Percentiles rank a stretch among this genome's conserved stretches.
Conservation (phyloP, 2,113 vertebrate genomes). For the Trichomycterus rosablanca region DNA sequence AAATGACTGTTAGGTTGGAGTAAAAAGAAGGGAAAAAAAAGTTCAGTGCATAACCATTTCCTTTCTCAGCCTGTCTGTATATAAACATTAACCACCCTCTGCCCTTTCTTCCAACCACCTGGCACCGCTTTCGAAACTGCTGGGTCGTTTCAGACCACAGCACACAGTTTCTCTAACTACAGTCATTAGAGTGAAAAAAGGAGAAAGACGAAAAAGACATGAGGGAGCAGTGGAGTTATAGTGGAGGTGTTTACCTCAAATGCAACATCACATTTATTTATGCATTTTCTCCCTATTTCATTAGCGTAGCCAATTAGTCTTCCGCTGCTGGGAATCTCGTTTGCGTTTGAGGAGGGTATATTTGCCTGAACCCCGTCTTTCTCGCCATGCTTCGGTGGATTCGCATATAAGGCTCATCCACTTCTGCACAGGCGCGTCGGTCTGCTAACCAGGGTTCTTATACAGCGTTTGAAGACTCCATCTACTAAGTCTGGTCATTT, state of each 20-base stretch:
- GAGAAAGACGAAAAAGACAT: neutral
- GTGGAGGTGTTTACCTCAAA: neutral
- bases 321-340: no score
- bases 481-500: no score
- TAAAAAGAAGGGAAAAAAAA: slow-evolving; percentile 23
- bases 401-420: no score
- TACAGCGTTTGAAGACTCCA: no score
- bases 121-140: slow-evolving; percentile 15
- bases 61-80: slow-evolving; percentile 38
- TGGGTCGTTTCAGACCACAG: slow-evolving; percentile 10
- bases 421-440: no score
- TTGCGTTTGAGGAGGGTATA: no score
- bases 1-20: neutral
- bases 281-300: no score
- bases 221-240: slow-evolving; percentile 7
- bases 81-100: slow-evolving; percentile 44
- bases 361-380: no score
- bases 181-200: neutral
- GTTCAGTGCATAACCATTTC: slow-evolving; percentile 43
- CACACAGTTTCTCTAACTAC: slow-evolving; percentile 15
- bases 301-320: no score
- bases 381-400: no score
- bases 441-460: no score
- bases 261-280: no score
- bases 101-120: neutral